Evolutionary conservation across 2,113 vertebrate genomes (phyloP).

Genomic region (Myrmecobius fasciatus): DNA sequence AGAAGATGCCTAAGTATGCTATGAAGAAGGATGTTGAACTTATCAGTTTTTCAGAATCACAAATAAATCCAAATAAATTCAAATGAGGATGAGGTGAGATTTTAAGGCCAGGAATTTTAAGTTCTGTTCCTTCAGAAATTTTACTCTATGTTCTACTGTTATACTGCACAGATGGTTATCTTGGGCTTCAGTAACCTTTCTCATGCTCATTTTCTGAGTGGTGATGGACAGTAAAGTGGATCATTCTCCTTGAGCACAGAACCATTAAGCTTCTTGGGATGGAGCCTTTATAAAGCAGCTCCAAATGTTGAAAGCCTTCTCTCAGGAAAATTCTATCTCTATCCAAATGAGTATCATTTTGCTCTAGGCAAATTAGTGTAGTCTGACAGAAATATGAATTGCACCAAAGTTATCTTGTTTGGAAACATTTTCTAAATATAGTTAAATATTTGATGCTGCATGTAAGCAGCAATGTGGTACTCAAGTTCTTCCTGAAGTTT

Average conservation of each 20-base stretch:
- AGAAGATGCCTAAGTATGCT: neutral
- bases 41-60: slow-evolving; percentile 65
- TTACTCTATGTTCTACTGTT: neutral
- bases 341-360: neutral
- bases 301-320: neutral
- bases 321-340: neutral
- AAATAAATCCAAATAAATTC: neutral
- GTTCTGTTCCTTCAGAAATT: neutral
- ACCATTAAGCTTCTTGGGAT: neutral
- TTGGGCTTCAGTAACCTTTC: neutral
- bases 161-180: neutral
- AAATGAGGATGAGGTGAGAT: slow-evolving; percentile 18
- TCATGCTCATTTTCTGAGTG: neutral
- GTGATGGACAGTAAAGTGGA: neutral
- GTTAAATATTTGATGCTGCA: slow-evolving; percentile 48
- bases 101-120: neutral
- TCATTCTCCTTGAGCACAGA: slow-evolving; percentile 27
- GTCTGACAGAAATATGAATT: slow-evolving; percentile 39
- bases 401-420: slow-evolving; percentile 34
- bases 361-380: slow-evolving; percentile 19
- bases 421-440: slow-evolving; percentile 70
- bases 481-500: slow-evolving; percentile 62
- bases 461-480: slow-evolving; percentile 1
- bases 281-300: neutral
- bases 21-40: slow-evolving; percentile 33